These are phyloP conservation scores for Hydrotaea cyrtoneurina DNA, from an alignment of 2,888 invertebrate species.

Conservation along the genomic window DNA sequence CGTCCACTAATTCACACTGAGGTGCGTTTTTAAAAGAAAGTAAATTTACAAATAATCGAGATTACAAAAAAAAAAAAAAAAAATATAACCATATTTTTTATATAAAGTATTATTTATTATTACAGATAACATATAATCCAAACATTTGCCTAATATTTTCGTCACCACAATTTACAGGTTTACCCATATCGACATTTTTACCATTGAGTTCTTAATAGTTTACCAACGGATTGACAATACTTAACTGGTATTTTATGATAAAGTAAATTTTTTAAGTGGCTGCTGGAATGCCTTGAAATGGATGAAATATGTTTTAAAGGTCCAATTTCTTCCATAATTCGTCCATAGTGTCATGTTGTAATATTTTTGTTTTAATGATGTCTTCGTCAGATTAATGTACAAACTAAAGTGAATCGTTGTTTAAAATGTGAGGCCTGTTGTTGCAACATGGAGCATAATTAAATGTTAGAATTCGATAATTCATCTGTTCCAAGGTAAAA, in stretches of 20 bases:
- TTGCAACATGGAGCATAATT: slow-evolving; percentile 39
- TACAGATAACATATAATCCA: neutral
- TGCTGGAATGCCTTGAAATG: slow-evolving; percentile 24
- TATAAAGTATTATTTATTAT: slow-evolving; percentile 1
- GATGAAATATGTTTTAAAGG: slow-evolving; percentile 15
- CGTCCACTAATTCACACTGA: too few species aligned
- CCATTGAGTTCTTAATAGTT: neutral
- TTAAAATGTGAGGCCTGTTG: slow-evolving; percentile 40
- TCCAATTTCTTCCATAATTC: slow-evolving; percentile 10
- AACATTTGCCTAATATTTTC: neutral
- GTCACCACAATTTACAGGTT: too few species aligned
- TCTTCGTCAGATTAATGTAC: slow-evolving; percentile 12
- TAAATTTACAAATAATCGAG: too few species aligned
- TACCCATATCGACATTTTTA: neutral
- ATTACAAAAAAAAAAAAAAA: too few species aligned
- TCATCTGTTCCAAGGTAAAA: slow-evolving; percentile 33
- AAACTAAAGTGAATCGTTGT: slow-evolving; percentile 14
- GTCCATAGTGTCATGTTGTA: slow-evolving; percentile 30
- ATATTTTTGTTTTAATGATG: slow-evolving; percentile 28
- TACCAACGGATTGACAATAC: slow-evolving; percentile 1
- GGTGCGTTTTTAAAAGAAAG: too few species aligned
- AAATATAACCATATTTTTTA: slow-evolving; percentile 15
- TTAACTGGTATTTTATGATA: slow-evolving; percentile 25
- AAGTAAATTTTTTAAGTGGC: slow-evolving; percentile 13
- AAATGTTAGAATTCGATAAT: slow-evolving; percentile 40